phyloP scores from a whole-genome alignment of 2,113 vertebrate genomes.

The Microcebus ravelobensis region DNA sequence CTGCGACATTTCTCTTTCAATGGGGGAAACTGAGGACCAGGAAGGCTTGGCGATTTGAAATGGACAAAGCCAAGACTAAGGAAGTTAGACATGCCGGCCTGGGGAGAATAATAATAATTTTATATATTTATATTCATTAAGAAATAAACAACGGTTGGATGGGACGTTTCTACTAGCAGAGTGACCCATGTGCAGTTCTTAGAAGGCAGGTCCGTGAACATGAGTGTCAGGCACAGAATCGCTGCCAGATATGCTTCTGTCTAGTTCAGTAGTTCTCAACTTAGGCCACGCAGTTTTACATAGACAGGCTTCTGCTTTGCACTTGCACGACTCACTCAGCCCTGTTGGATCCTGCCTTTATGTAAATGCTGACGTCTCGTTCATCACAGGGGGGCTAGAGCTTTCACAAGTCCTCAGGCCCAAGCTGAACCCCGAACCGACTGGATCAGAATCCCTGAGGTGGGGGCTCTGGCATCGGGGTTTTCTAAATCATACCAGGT shows the following conservation, averaged over 20 bases:
- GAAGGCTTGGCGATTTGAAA: neutral
- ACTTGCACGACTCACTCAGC: too few species aligned
- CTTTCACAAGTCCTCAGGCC: neutral
- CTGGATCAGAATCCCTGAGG: neutral
- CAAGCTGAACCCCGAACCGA: neutral
- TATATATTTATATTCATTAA: neutral
- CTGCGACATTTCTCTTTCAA: neutral
- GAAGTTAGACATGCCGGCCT: too few species aligned
- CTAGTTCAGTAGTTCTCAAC: neutral
- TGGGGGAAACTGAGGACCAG: neutral
- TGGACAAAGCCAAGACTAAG: neutral
- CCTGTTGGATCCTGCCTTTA: too few species aligned
- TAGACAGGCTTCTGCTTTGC: too few species aligned
- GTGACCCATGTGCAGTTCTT: neutral
- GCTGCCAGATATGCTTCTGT: neutral
- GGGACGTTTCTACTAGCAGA: neutral
- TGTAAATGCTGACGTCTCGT: too few species aligned
- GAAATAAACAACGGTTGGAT: neutral
- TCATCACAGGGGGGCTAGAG: too few species aligned
- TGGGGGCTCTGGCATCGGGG: accelerated
- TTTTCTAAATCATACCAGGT: neutral
- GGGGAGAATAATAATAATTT: neutral
- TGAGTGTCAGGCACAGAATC: neutral
- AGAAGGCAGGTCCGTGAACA: neutral
- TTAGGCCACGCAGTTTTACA: too few species aligned